Percentiles rank a stretch among this genome's conserved stretches.
phyloP scores from a whole-genome alignment of 2,888 invertebrate genomes.

The Subacronicta megacephala region DNA sequence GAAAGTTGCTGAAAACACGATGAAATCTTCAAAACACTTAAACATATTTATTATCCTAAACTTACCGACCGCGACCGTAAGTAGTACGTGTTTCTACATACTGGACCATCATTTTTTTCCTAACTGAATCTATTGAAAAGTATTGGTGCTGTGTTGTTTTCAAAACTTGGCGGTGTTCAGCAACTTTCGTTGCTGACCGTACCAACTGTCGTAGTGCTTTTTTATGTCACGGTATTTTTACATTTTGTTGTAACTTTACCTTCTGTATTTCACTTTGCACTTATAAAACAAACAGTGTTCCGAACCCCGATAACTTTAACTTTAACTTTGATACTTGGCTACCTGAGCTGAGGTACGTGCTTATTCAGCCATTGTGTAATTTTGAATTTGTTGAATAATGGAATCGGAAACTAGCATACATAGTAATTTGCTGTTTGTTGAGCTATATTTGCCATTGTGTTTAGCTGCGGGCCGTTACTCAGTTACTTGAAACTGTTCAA shows the following conservation, averaged over 20 bases:
- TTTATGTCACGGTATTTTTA: no score
- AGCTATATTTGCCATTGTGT: not conserved
- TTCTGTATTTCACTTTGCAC: not conserved
- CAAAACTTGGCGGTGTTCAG: no score
- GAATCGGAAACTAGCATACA: slow-evolving; percentile 4
- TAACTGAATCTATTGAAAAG: no score
- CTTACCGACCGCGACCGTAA: no score
- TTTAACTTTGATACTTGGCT: slow-evolving; percentile 28
- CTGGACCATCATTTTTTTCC: no score
- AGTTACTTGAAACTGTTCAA: not conserved
- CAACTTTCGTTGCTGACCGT: no score
- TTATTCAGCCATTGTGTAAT: slow-evolving; percentile 23
- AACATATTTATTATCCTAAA: no score
- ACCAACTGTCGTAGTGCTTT: no score
- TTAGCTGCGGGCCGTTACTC: not conserved
- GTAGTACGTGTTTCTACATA: no score
- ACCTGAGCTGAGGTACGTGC: slow-evolving; percentile 34
- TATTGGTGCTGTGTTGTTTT: no score
- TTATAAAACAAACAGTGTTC: slow-evolving; percentile 33
- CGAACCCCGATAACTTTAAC: slow-evolving; percentile 42
- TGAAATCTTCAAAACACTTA: no score
- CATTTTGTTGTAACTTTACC: not conserved
- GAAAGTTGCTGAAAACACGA: no score
- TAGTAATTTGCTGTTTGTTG: slow-evolving; percentile 13
- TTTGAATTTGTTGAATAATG: slow-evolving; percentile 27